Conservation (phyloP, 2,113 vertebrate genomes). For the Morone chrysops region DNA sequence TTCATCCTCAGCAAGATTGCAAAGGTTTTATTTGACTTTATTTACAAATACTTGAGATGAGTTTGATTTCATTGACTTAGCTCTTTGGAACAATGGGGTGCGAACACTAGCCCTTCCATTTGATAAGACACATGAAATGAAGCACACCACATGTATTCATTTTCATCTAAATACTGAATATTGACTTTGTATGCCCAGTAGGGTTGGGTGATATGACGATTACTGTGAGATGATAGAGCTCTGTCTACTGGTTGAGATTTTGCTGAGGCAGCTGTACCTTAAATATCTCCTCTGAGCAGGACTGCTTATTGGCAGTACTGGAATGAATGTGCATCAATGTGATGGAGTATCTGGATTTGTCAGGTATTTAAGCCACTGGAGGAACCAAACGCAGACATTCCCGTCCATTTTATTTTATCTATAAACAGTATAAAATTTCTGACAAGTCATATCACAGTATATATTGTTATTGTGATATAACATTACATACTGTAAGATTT, state of each 20-base stretch:
- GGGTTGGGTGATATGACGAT: slow-evolving; percentile 37
- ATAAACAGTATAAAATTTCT: neutral
- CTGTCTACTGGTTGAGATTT: slow-evolving; percentile 15
- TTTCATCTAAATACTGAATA: slow-evolving; percentile 31
- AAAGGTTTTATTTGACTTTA: slow-evolving; percentile 45
- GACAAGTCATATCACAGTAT: neutral
- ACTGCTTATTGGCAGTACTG: slow-evolving; percentile 23
- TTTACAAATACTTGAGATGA: slow-evolving; percentile 45
- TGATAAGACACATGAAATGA: slow-evolving; percentile 36
- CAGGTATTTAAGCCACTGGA: slow-evolving; percentile 12
- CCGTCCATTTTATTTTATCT: neutral
- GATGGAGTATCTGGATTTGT: slow-evolving; percentile 32
- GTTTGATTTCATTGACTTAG: slow-evolving; percentile 46
- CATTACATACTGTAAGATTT: neutral
- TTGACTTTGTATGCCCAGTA: slow-evolving; percentile 31
- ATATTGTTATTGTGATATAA: neutral
- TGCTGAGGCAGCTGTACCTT: slow-evolving; percentile 9
- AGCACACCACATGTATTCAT: slow-evolving; percentile 37
- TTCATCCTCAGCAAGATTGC: slow-evolving; percentile 23
- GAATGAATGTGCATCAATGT: slow-evolving; percentile 4
- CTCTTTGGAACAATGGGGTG: slow-evolving; percentile 16
- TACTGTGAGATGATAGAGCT: neutral
- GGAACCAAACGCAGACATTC: slow-evolving; percentile 38
- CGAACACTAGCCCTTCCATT: slow-evolving; percentile 39
- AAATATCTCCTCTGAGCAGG: slow-evolving; percentile 17